Evolutionary conservation across 2,888 invertebrate genomes (phyloP).

Genomic region (Chymomyza fuscimana): DNA sequence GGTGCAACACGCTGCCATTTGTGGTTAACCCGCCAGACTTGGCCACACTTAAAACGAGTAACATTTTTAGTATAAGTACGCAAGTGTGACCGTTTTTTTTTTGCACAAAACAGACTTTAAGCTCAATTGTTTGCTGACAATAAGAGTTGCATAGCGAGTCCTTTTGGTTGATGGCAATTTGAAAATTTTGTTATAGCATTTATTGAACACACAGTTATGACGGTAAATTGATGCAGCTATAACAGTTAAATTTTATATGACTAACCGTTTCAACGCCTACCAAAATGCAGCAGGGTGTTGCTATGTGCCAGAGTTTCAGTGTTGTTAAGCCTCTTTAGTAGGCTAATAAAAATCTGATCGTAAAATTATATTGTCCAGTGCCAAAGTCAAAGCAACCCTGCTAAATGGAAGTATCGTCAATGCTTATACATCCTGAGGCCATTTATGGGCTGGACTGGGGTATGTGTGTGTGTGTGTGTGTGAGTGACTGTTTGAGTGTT

Average conservation of each 20-base stretch:
- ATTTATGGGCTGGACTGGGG: not conserved
- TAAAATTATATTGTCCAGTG: conserved; percentile 72
- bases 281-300: conserved; percentile 7
- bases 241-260: conserved; percentile 70
- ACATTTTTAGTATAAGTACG: conserved; percentile 43
- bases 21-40: conserved; percentile 38
- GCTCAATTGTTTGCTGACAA: not conserved
- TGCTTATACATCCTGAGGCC: not conserved
- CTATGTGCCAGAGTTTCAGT: conserved; percentile 22
- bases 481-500: conserved; percentile 7
- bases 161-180: conserved; percentile 30
- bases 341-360: conserved; percentile 67
- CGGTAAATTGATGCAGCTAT: conserved; percentile 31
- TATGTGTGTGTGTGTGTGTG: not conserved
- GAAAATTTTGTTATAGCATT: conserved; percentile 61
- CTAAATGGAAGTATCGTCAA: not conserved
- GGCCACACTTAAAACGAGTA: conserved; percentile 18
- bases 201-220: conserved; percentile 42
- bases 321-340: conserved; percentile 46
- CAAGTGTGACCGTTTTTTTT: conserved; percentile 12
- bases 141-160: conserved; percentile 9
- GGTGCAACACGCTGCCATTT: conserved; percentile 43
- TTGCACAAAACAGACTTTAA: too few species aligned
- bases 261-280: conserved; percentile 55
- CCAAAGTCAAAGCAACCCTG: conserved; percentile 32